phyloP scores from a whole-genome alignment of 1,140 invertebrate genomes.

The Bombus cullumanus region DNA sequence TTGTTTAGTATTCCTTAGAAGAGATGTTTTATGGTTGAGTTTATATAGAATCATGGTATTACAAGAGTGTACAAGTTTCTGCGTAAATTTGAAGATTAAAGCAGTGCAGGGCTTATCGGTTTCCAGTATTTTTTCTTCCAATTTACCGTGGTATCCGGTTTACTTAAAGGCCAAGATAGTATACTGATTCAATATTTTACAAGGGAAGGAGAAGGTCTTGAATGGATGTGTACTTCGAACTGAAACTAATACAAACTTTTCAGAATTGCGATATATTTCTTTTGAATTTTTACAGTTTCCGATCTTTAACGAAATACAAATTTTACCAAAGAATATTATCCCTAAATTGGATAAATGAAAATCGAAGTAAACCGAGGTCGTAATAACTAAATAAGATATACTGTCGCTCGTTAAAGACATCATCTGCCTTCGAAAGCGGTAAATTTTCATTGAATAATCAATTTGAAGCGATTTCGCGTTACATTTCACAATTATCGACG shows the following conservation, averaged over 20 bases:
- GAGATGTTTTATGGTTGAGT: neutral
- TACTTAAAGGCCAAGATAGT: neutral
- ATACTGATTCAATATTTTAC: neutral
- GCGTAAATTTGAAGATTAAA: conserved; percentile 10
- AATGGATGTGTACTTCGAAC: neutral
- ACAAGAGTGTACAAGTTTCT: neutral
- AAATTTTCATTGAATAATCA: neutral
- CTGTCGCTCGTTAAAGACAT: neutral
- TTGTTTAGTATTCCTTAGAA: neutral
- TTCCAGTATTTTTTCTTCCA: conserved; percentile 4
- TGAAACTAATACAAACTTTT: neutral
- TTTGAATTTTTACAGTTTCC: neutral
- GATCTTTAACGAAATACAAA: neutral
- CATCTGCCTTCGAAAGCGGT: neutral
- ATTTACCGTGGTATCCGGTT: neutral
- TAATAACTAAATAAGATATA: too few relatives aligned
- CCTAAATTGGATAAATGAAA: too few relatives aligned
- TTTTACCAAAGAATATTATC: neutral
- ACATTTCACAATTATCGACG: too few relatives aligned
- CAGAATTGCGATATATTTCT: neutral
- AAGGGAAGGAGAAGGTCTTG: neutral
- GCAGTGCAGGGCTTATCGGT: neutral
- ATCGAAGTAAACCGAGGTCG: neutral
- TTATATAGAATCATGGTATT: neutral
- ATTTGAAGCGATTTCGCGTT: neutral